These are phyloP conservation scores for Enteromius viviparus DNA, from an alignment of 2,797 vertebrate genomes.

Conservation along the genomic window DNA sequence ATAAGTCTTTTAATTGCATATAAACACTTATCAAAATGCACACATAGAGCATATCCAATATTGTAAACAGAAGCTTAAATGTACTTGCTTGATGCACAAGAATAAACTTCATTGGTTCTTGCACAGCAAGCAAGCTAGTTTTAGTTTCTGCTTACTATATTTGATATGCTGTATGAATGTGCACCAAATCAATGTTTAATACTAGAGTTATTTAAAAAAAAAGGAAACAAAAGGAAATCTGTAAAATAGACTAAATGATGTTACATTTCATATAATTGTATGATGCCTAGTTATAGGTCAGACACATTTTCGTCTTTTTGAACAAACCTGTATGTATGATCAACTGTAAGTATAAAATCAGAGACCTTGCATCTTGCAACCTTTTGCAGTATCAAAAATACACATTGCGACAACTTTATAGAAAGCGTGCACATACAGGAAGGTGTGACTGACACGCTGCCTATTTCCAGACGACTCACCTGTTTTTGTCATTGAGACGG, in stretches of 20 bases:
- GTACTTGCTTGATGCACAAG: neutral
- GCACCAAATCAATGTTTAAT: neutral
- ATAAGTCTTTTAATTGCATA: neutral
- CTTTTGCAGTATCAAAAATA: neutral
- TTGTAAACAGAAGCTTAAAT: neutral
- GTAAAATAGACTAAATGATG: neutral
- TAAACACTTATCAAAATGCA: neutral
- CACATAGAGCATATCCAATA: neutral
- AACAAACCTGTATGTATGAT: neutral
- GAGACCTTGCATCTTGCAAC: neutral
- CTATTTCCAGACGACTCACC: conserved; percentile 65
- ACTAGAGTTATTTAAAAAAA: neutral
- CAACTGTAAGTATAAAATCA: too few relatives aligned
- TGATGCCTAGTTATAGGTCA: neutral
- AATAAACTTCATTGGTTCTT: neutral
- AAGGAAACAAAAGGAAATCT: too few relatives aligned
- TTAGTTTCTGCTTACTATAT: neutral
- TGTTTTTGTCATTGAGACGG: conserved; percentile 82
- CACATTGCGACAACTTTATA: neutral
- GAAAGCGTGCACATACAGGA: neutral
- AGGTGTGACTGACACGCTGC: neutral
- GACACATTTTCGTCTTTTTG: neutral
- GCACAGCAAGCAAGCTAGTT: neutral
- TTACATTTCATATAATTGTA: neutral
- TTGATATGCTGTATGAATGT: neutral